phyloP scores from a whole-genome alignment of 1,140 invertebrate genomes.

The Vollenhovia emeryi region DNA sequence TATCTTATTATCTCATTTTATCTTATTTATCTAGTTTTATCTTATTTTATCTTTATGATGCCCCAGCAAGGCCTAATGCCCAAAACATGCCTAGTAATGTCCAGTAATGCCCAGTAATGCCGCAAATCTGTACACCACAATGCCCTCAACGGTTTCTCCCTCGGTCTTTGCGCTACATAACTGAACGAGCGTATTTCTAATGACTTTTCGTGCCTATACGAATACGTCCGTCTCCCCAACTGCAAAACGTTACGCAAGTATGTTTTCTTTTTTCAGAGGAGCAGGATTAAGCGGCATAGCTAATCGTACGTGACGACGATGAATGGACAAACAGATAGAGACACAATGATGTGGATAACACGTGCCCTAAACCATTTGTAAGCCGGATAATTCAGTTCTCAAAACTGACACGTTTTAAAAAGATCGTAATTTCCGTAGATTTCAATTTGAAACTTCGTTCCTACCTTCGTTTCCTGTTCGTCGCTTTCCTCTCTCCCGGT shows the following conservation, averaged over 20 bases:
- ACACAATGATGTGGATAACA: background rate
- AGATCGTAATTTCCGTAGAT: background rate
- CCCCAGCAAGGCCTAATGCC: too few relatives aligned
- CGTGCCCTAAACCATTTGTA: background rate
- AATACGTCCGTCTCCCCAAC: background rate
- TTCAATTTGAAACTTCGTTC: background rate
- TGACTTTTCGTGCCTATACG: too few relatives aligned
- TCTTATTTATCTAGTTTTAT: too few relatives aligned
- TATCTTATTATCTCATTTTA: too few relatives aligned
- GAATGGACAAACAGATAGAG: background rate
- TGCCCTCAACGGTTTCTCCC: too few relatives aligned
- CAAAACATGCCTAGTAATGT: too few relatives aligned
- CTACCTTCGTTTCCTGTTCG: background rate
- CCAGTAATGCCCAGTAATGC: too few relatives aligned
- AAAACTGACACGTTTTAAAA: background rate
- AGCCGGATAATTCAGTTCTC: background rate
- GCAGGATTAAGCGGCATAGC: background rate
- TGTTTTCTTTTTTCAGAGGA: background rate
- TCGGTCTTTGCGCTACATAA: too few relatives aligned
- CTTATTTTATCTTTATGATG: too few relatives aligned
- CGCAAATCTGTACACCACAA: too few relatives aligned
- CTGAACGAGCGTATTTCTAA: too few relatives aligned
- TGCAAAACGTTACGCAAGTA: background rate
- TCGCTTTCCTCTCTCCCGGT: background rate
- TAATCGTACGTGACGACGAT: background rate